phyloP scores from a whole-genome alignment of 2,797 vertebrate genomes.

The Danio aesculapii region DNA sequence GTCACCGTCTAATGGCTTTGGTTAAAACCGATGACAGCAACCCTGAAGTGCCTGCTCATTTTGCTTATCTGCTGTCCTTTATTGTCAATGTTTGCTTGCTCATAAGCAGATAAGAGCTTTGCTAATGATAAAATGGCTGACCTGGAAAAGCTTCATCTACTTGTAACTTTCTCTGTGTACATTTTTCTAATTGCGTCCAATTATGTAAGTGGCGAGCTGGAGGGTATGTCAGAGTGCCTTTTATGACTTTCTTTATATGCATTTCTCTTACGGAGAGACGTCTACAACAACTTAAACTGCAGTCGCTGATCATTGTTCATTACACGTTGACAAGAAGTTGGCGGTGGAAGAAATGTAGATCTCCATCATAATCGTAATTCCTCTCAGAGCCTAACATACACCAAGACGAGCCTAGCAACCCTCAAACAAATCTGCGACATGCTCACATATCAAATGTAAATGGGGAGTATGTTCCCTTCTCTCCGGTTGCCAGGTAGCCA shows the following conservation, averaged over 20 bases:
- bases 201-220: constrained; percentile 67
- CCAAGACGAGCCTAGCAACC: neutral
- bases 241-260: constrained; percentile 55
- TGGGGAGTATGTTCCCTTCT: neutral
- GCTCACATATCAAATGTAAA: constrained; percentile 23
- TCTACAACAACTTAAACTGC: constrained; percentile 68
- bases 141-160: constrained; percentile 69
- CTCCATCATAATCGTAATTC: constrained; percentile 26
- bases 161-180: constrained; percentile 76
- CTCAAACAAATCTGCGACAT: constrained; percentile 39
- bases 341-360: constrained; percentile 51
- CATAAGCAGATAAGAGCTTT: constrained; percentile 75
- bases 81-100: constrained; percentile 46
- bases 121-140: constrained; percentile 75
- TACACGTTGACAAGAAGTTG: constrained; percentile 56
- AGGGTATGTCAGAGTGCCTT: constrained; percentile 68
- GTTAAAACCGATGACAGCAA: constrained; percentile 70
- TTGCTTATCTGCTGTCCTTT: constrained; percentile 65
- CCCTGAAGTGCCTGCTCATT: constrained; percentile 71
- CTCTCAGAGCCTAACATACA: constrained; percentile 1
- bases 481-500: constrained; percentile 49
- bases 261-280: constrained; percentile 61
- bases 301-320: constrained; percentile 73
- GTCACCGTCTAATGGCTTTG: constrained; percentile 72
- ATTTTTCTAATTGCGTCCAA: constrained; percentile 79